A percentile compares a stretch with the other conserved stretches of the same genome.
These are phyloP conservation scores for Platyscapa corneri DNA, from an alignment of 1,140 invertebrate species.

Conservation along the genomic window DNA sequence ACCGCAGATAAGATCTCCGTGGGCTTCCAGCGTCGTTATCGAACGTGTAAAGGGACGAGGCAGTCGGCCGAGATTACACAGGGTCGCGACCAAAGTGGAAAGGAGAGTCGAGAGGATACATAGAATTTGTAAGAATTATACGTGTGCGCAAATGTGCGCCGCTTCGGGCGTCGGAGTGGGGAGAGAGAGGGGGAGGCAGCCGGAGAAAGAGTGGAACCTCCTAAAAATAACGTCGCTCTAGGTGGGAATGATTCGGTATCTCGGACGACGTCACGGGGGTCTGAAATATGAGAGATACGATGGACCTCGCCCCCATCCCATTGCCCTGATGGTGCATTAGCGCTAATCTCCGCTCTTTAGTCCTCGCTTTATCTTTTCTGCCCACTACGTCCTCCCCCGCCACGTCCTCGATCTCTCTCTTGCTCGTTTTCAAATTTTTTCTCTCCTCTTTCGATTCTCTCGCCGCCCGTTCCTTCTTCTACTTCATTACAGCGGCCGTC, in stretches of 20 bases:
- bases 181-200: not conserved
- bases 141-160: not conserved
- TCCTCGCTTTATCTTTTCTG: slow-evolving; percentile 72
- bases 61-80: slow-evolving; percentile 12
- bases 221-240: slow-evolving; percentile 71
- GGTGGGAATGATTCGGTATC: slow-evolving; percentile 73
- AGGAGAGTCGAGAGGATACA: not conserved
- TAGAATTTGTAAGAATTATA: slow-evolving; percentile 47
- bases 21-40: slow-evolving; percentile 32
- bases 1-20: slow-evolving; percentile 6
- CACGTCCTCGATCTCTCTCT: slow-evolving; percentile 45
- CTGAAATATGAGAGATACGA: slow-evolving; percentile 76
- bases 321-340: slow-evolving; percentile 73
- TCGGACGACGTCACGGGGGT: slow-evolving; percentile 71
- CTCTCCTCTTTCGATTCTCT: not conserved
- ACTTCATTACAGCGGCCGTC: not conserved
- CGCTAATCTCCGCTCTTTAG: slow-evolving; percentile 75
- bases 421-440: slow-evolving; percentile 4
- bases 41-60: slow-evolving; percentile 28
- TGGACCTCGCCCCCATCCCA: slow-evolving; percentile 68
- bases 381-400: slow-evolving; percentile 55
- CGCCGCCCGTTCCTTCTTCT: not conserved
- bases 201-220: slow-evolving; percentile 38
- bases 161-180: not conserved
- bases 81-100: not conserved